Evolutionary conservation across 1,140 invertebrate species (phyloP).

Genomic region (Zaprionus taronus): DNA sequence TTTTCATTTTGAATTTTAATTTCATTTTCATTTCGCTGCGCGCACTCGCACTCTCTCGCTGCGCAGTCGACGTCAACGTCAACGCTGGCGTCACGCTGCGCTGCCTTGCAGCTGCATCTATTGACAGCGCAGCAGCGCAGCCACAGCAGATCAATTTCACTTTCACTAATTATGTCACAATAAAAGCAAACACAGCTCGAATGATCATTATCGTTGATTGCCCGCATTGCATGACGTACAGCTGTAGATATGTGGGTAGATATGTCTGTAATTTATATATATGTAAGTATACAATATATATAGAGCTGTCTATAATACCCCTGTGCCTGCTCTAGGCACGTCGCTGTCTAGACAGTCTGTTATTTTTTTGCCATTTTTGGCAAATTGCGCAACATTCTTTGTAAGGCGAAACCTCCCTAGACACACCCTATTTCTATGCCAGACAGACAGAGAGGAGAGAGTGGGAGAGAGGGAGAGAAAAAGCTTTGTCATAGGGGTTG

Average conservation of each 20-base stretch:
- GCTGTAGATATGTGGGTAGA: neutral
- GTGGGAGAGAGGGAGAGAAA: neutral
- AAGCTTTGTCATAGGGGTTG: slow-evolving; percentile 57
- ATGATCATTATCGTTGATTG: slow-evolving; percentile 30
- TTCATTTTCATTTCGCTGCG: slow-evolving; percentile 62
- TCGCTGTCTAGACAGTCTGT: slow-evolving; percentile 10
- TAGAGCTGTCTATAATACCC: neutral
- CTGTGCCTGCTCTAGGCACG: neutral
- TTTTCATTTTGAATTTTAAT: slow-evolving; percentile 75
- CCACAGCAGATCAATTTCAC: slow-evolving; percentile 61
- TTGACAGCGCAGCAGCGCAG: slow-evolving; percentile 22
- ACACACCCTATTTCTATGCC: neutral
- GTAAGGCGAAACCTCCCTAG: neutral
- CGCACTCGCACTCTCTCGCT: slow-evolving; percentile 26
- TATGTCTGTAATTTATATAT: neutral
- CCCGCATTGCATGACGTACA: slow-evolving; percentile 24
- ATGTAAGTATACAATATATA: neutral
- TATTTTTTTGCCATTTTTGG: slow-evolving; percentile 27
- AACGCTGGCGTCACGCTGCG: slow-evolving; percentile 50
- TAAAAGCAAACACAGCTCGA: slow-evolving; percentile 39
- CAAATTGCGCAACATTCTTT: slow-evolving; percentile 67
- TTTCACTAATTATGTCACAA: slow-evolving; percentile 82
- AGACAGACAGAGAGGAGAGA: slow-evolving; percentile 20
- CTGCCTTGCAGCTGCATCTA: slow-evolving; percentile 44
- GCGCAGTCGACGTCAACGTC: slow-evolving; percentile 22